Evolutionary conservation across 2,888 invertebrate species (phyloP), one percentile per base, ranked within the genome.

Genomic region (Lepas anatifera): DNA sequence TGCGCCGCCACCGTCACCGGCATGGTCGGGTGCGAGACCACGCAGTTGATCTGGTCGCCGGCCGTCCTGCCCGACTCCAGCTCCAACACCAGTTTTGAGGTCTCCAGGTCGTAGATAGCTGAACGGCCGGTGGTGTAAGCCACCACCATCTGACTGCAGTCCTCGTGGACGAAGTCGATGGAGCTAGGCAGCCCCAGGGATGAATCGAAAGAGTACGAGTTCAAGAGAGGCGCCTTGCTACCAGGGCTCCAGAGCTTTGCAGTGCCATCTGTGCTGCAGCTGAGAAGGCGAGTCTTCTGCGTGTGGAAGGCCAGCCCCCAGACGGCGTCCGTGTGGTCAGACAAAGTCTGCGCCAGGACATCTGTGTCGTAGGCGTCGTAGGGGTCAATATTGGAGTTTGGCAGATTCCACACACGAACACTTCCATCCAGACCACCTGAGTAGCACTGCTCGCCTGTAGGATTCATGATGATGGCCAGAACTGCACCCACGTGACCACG

Each of bases 1-100:
- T 98, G 96, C 76, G 96, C 98, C 73, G 96, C 93, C 78, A 99
- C 91, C 76, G 96, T 91, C 75, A 98, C 84, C 75, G 98, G 93
- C 80, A 97, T 86, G 76, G 96, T 94, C 67, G 98, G 98, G 84
- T 99, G 98, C 78, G 93, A 90, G 75, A 96, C 90, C 76, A 98
- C 89, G 78, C 90, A 88, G 79, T 88, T 89, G 76, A 85, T 86
- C 78, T 84, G 85, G 76, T 85, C 83, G 77, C 83, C 83, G 76
- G 80, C 80, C 73, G 80, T 81, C 74, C 79, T 82, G 52, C 52
- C 52, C 69, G 81, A 89, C 82, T 95, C 95, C 77, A 92, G 85
- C 80, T 87, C 86, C 75, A 87, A 83, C n/a, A 91, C 84, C 73
- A 88, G 86, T 81, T 92, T 88, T 69, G 88, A 89, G 58, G 92